Evolutionary conservation across 2,797 vertebrate species (phyloP), one percentile per base, ranked within the genome.

Genomic region (Cyclopterus lumpus): DNA sequence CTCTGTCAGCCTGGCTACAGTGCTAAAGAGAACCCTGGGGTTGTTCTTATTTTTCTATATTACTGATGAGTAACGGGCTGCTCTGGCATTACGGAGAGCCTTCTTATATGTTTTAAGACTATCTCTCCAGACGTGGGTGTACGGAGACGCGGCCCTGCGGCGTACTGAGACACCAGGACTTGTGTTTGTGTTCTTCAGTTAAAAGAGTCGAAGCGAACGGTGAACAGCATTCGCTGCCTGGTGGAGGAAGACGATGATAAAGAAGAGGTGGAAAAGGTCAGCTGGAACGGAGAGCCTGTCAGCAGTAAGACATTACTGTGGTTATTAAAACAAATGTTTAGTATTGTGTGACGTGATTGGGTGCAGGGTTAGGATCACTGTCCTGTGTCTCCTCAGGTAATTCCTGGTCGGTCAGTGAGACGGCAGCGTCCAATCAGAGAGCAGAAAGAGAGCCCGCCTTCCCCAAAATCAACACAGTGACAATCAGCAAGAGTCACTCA

Each of bases 331-430:
- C 51, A 24, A 38, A 22, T 49, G 11, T 10, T 7, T 10, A 60
- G 20, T 51, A 16, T 26, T 8, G 30, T 60, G 51, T 1, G 30
- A 57, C 74, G 24, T 57, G 55, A 86, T 83, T 84, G 83, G 80
- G 61, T 67, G 24, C 34, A 30, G 28, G 22, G 1, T 30, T 1
- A 1, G 8, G 3, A 5, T 61, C 11, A n/a, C 24, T n/a, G 1
- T 58, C 5, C 3, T 15, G 8, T 74, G 7, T 73, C 2, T 69
- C 53, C 26, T 16, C 86, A 99, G 98, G 97, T 91, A 99, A 99
- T 75, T 96, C 97, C 18, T 98, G 97, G 98, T 99, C 97, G 0
- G 96, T 99, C 87, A 96, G 91, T 90, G 98, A 99, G 90, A 97
- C 96, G 6, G 95, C 96, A 8, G 93, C 95, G 0, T 96, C 96